Percentiles rank a stretch among this genome's conserved stretches.
Evolutionary conservation across 1,140 invertebrate genomes (phyloP).

Genomic region (Palaemon carinicauda): DNA sequence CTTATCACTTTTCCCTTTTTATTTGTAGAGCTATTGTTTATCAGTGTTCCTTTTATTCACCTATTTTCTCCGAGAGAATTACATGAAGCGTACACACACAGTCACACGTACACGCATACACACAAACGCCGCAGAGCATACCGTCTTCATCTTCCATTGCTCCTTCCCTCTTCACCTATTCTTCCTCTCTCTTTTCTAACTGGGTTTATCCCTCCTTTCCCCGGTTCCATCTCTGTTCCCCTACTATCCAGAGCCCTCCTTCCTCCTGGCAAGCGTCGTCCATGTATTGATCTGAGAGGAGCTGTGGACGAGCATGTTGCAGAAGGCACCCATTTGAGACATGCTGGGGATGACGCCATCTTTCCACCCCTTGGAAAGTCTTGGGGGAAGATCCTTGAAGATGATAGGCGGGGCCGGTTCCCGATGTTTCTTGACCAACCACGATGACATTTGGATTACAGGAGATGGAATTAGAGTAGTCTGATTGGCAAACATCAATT

Average conservation of each 20-base stretch:
- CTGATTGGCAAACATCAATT: too few relatives aligned
- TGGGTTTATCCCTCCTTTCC: not conserved
- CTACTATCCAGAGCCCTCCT: not conserved
- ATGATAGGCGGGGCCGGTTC: too few relatives aligned
- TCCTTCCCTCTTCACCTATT: not conserved
- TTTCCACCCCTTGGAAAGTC: not conserved
- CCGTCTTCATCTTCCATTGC: not conserved
- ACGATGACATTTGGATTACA: too few relatives aligned
- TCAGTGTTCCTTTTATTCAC: too few relatives aligned
- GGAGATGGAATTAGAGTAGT: too few relatives aligned
- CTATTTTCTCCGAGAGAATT: too few relatives aligned
- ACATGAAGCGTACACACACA: too few relatives aligned
- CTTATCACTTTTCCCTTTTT: too few relatives aligned
- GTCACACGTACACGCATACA: too few relatives aligned
- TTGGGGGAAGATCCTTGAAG: not conserved
- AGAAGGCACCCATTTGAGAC: not conserved
- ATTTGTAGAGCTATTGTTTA: too few relatives aligned
- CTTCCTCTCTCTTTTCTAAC: not conserved
- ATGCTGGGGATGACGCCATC: not conserved
- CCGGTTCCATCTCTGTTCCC: not conserved
- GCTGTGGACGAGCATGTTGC: not conserved
- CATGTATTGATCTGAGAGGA: conserved; percentile 10
- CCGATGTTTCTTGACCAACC: too few relatives aligned
- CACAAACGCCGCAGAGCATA: too few relatives aligned
- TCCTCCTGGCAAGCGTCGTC: not conserved